phyloP scores from a whole-genome alignment of 2,113 vertebrate species.

The Callipepla californica region DNA sequence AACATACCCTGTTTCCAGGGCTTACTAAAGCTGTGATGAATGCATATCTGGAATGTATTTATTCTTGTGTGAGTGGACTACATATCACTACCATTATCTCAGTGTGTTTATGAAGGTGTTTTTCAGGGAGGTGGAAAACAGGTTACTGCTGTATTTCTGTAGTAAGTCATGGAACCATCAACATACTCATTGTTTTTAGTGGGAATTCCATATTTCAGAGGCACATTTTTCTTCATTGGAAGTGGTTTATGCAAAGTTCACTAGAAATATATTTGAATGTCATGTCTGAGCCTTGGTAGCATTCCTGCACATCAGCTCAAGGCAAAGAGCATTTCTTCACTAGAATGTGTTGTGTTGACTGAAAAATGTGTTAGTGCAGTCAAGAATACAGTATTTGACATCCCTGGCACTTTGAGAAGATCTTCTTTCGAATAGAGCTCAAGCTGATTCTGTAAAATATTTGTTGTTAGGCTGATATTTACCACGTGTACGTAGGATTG shows the following conservation, averaged over 20 bases:
- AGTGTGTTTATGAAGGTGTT: neutral
- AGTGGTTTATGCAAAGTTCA: constrained; percentile 34
- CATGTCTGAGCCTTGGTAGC: constrained; percentile 13
- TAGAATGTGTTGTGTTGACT: constrained; percentile 36
- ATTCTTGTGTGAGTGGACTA: constrained; percentile 3
- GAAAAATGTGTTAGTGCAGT: constrained; percentile 62
- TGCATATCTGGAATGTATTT: constrained; percentile 44
- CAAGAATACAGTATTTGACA: constrained; percentile 56
- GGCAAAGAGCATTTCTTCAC: constrained; percentile 59
- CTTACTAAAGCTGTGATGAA: constrained; percentile 45
- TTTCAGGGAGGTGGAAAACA: constrained; percentile 39
- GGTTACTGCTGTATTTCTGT: constrained; percentile 9
- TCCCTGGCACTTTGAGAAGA: neutral
- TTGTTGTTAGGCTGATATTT: constrained; percentile 16
- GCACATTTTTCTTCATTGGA: neutral
- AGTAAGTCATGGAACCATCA: constrained; percentile 3
- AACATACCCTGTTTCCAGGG: constrained; percentile 17
- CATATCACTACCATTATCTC: constrained; percentile 51
- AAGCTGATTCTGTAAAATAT: constrained; percentile 38
- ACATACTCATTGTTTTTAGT: constrained; percentile 26
- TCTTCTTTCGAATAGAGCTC: constrained; percentile 43
- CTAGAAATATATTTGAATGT: constrained; percentile 37
- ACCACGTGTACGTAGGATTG: neutral
- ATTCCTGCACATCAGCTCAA: constrained; percentile 40
- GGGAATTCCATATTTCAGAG: constrained; percentile 24